A percentile compares a stretch with the other conserved stretches of the same genome.
These are phyloP conservation scores for Schizopygopsis pylzovi DNA, from an alignment of 2,797 vertebrate genomes.

Conservation along the genomic window DNA sequence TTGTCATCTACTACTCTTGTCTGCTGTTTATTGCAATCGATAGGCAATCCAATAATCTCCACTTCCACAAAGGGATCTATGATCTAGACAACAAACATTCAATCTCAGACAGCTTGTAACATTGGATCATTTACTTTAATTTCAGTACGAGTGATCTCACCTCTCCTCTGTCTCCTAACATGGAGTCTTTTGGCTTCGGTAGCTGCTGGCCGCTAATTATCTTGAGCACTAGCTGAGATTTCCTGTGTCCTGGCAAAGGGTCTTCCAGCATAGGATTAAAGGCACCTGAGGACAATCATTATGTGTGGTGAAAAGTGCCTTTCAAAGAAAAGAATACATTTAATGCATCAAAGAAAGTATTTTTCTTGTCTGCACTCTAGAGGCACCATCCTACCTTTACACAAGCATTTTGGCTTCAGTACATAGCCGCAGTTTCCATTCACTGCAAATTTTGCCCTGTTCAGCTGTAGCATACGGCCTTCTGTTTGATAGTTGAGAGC, in stretches of 20 bases:
- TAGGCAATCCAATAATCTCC: slow-evolving; percentile 91
- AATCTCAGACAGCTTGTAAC: background rate
- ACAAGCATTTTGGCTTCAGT: slow-evolving; percentile 91
- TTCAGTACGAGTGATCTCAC: slow-evolving; percentile 65
- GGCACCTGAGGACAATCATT: slow-evolving; percentile 75
- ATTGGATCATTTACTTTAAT: background rate
- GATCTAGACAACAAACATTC: slow-evolving; percentile 80
- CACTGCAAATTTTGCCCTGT: slow-evolving; percentile 90
- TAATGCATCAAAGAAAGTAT: slow-evolving; percentile 18
- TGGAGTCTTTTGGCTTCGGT: slow-evolving; percentile 94
- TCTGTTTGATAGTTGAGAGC: slow-evolving; percentile 97
- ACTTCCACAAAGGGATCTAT: slow-evolving; percentile 98
- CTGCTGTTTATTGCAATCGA: slow-evolving; percentile 92
- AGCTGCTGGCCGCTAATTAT: slow-evolving; percentile 97
- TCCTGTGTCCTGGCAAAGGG: slow-evolving; percentile 85
- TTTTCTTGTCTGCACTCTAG: slow-evolving; percentile 2
- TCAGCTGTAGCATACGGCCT: slow-evolving; percentile 92
- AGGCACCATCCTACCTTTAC: slow-evolving; percentile 81
- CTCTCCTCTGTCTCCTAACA: slow-evolving; percentile 97
- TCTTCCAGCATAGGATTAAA: slow-evolving; percentile 93
- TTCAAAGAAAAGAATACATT: slow-evolving; percentile 61
- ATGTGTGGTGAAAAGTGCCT: slow-evolving; percentile 52
- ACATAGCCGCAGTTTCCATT: slow-evolving; percentile 95
- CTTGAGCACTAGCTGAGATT: slow-evolving; percentile 90
- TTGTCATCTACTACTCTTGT: slow-evolving; percentile 96